These are phyloP conservation scores for Dryoscopus gambensis DNA, from an alignment of 2,113 vertebrate genomes.

Conservation along the genomic window DNA sequence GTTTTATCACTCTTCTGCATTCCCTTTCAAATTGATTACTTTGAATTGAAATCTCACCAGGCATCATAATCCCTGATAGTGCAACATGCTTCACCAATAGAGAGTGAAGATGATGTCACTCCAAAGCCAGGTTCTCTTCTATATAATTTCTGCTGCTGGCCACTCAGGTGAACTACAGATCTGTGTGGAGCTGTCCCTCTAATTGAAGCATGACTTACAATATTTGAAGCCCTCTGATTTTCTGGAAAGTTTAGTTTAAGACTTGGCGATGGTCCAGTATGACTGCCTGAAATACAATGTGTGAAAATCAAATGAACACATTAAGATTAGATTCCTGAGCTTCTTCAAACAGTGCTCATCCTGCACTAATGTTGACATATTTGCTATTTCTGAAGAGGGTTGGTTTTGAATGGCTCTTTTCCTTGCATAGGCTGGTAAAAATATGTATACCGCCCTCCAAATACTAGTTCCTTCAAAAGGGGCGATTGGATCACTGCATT, in stretches of 20 bases:
- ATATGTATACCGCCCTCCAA: neutral
- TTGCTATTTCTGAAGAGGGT: neutral
- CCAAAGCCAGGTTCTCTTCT: neutral
- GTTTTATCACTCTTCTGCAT: constrained; percentile 18
- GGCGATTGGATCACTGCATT: accelerated
- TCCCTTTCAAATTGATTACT: neutral
- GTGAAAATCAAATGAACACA: neutral
- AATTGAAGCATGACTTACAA: neutral
- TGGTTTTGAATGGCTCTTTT: neutral
- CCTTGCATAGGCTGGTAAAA: neutral
- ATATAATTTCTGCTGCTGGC: neutral
- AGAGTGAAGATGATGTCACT: neutral
- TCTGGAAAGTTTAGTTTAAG: neutral
- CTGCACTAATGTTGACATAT: neutral
- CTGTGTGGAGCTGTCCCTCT: neutral
- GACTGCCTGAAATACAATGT: neutral
- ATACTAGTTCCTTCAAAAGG: neutral
- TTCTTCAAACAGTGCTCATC: neutral
- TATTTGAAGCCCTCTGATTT: neutral
- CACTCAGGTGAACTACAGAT: neutral
- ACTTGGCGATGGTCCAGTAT: neutral
- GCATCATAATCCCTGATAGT: neutral
- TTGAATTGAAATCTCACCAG: constrained; percentile 20
- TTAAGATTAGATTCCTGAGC: neutral
- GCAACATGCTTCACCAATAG: neutral